A percentile compares a stretch with the other conserved stretches of the same genome.
phyloP scores from a whole-genome alignment of 2,113 vertebrate genomes.

The Nematolebias whitei region DNA sequence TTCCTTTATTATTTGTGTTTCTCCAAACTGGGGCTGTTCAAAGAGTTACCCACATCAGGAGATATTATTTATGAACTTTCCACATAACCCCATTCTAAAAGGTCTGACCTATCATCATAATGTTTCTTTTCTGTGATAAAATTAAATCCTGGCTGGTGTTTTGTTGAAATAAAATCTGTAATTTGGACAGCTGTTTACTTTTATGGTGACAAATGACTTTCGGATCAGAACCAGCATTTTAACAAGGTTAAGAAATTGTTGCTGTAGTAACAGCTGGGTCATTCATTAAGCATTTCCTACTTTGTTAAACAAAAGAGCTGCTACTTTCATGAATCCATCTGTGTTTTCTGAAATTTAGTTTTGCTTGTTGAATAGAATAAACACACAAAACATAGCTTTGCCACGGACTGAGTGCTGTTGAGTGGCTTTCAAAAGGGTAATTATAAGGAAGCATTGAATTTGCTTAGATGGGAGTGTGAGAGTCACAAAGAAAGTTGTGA shows the following conservation, averaged over 20 bases:
- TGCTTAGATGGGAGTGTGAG: conserved; percentile 17
- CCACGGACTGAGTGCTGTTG: conserved; percentile 15
- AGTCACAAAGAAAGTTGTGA: conserved; percentile 25
- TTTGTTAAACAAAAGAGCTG: conserved; percentile 9
- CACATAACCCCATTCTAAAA: background rate
- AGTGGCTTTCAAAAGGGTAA: conserved; percentile 41
- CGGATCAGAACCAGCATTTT: conserved; percentile 32
- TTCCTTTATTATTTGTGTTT: too few relatives aligned
- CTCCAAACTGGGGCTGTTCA: too few relatives aligned
- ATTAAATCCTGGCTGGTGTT: background rate
- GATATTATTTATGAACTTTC: too few relatives aligned
- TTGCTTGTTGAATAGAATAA: conserved; percentile 13
- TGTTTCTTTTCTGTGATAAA: background rate
- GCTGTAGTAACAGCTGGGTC: conserved; percentile 16
- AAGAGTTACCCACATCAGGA: too few relatives aligned
- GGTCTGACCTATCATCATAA: background rate
- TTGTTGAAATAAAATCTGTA: conserved; percentile 10
- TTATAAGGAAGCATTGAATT: conserved; percentile 34
- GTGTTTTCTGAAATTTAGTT: conserved; percentile 33
- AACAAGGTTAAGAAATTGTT: conserved; percentile 39
- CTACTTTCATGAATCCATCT: conserved; percentile 20
- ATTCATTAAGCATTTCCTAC: conserved; percentile 52
- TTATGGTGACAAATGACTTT: conserved; percentile 32
- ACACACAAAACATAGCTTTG: background rate
- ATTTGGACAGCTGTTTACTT: conserved; percentile 18